phyloP scores from a whole-genome alignment of 92 coral and sea anemone species.

The Parazoanthus darwini region DNA sequence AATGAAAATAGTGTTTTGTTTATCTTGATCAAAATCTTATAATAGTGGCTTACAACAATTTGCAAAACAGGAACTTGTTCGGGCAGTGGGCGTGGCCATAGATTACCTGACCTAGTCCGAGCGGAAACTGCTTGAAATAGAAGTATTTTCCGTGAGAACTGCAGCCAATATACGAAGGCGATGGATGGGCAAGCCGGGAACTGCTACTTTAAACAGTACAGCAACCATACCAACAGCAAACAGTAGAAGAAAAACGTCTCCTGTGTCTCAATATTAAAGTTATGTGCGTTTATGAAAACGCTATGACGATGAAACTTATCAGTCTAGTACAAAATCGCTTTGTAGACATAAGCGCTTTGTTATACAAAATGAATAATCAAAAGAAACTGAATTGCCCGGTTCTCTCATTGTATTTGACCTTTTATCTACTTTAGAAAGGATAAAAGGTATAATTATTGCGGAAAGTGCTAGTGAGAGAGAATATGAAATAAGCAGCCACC shows the following conservation, averaged over 20 bases:
- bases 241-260: too few species aligned
- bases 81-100: not conserved
- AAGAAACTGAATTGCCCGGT: too few species aligned
- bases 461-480: not conserved
- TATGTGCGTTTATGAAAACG: too few species aligned
- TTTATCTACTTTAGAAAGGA: too few species aligned
- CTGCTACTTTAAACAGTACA: not conserved
- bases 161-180: not conserved
- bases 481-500: not conserved
- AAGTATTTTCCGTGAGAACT: not conserved
- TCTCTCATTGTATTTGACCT: too few species aligned
- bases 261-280: too few species aligned
- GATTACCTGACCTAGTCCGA: not conserved
- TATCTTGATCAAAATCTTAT: not conserved
- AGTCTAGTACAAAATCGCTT: too few species aligned
- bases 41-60: not conserved
- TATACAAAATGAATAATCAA: too few species aligned
- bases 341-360: too few species aligned
- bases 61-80: slow-evolving; percentile 10
- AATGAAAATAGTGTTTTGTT: too few species aligned
- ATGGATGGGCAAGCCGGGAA: not conserved
- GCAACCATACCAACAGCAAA: not conserved
- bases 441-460: too few species aligned
- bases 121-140: not conserved
- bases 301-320: too few species aligned